A percentile compares a stretch with the other conserved stretches of the same genome.
These are phyloP conservation scores for Cacatua alba DNA, from an alignment of 2,113 vertebrate genomes.

Conservation along the genomic window DNA sequence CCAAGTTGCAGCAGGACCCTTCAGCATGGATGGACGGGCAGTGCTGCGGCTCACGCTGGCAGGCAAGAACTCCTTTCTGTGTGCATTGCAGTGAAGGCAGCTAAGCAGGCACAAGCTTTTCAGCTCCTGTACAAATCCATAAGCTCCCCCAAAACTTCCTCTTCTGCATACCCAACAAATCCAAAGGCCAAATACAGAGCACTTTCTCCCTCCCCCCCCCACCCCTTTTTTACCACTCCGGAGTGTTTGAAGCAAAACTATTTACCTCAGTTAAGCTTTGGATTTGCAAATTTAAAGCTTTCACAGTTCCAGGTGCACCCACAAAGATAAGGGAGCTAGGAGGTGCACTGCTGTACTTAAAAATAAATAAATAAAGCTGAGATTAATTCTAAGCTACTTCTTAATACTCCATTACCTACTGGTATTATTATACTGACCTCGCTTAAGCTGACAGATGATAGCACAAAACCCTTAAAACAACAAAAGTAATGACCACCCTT, in stretches of 20 bases:
- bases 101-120: neutral
- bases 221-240: neutral
- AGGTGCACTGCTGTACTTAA: neutral
- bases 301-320: constrained; percentile 72
- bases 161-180: constrained; percentile 15
- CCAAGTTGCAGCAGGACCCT: neutral
- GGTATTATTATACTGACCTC: neutral
- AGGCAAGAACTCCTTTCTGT: neutral
- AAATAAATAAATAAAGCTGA: constrained; percentile 27
- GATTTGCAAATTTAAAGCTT: constrained; percentile 78
- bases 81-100: neutral
- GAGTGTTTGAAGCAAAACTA: constrained; percentile 60
- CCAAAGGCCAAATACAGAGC: constrained; percentile 44
- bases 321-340: constrained; percentile 75
- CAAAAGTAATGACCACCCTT: neutral
- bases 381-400: constrained; percentile 28
- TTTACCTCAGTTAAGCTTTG: constrained; percentile 56
- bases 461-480: neutral
- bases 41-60: neutral
- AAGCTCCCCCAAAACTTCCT: neutral
- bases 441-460: neutral
- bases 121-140: neutral
- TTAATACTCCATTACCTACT: constrained; percentile 10
- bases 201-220: neutral
- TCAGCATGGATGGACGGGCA: neutral